phyloP scores from a whole-genome alignment of 2,113 vertebrate species.

The Myiozetetes cayanensis region DNA sequence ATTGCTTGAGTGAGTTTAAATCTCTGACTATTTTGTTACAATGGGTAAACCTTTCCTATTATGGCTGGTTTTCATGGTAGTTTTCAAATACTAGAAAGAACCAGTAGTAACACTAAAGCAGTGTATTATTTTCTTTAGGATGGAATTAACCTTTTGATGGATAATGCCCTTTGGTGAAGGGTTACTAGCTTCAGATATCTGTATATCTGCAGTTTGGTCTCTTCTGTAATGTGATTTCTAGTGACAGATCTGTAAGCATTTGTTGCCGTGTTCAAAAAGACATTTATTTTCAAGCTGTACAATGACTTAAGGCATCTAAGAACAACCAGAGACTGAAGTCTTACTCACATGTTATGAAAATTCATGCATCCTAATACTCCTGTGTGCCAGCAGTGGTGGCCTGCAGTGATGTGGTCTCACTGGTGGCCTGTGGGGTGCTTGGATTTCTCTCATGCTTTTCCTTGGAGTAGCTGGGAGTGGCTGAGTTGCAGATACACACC shows the following conservation, averaged over 20 bases:
- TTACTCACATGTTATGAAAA: fast-evolving
- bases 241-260: not conserved
- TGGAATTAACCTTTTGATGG: not conserved
- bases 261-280: not conserved
- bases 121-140: not conserved
- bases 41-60: not conserved
- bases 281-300: not conserved
- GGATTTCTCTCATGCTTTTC: not conserved
- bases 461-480: not conserved
- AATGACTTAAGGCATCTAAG: not conserved
- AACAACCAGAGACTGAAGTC: not conserved
- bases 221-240: not conserved
- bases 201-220: not conserved
- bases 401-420: not conserved
- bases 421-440: not conserved
- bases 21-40: not conserved
- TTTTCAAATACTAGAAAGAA: not conserved
- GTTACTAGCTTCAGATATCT: not conserved
- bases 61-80: not conserved
- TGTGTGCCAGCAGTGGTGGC: not conserved
- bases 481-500: not conserved
- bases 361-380: not conserved
- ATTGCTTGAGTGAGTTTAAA: not conserved
- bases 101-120: not conserved
- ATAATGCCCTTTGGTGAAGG: not conserved